These are phyloP conservation scores for Alcedo atthis DNA, from an alignment of 2,797 vertebrate species.

Conservation along the genomic window DNA sequence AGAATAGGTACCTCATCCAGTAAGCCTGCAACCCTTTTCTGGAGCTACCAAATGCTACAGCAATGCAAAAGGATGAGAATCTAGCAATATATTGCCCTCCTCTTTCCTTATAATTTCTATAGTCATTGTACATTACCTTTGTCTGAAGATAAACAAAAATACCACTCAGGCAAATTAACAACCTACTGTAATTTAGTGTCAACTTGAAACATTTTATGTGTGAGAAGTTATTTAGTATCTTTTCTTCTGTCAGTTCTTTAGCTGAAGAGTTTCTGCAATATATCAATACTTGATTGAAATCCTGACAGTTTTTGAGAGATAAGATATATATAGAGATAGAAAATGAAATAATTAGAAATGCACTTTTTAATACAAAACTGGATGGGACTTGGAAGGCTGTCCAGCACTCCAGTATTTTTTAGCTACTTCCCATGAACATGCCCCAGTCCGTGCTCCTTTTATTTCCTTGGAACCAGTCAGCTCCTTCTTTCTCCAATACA, in stretches of 20 bases:
- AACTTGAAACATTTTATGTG: not conserved
- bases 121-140: not conserved
- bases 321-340: not conserved
- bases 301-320: not conserved
- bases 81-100: not conserved
- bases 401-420: not conserved
- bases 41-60: not conserved
- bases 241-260: not conserved
- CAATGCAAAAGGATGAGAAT: not conserved
- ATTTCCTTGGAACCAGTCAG: not conserved
- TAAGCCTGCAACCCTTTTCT: not conserved
- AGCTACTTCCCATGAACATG: not conserved
- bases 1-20: not conserved
- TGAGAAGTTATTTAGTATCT: not conserved
- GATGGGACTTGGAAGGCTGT: not conserved
- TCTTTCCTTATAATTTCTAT: not conserved
- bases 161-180: not conserved
- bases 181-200: not conserved
- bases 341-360: not conserved
- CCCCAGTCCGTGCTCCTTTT: not conserved
- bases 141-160: not conserved
- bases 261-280: not conserved
- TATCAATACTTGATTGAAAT: not conserved
- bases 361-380: not conserved
- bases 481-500: not conserved